Conservation (phyloP, 1,140 invertebrate species). For the Lepidurus apus region DNA sequence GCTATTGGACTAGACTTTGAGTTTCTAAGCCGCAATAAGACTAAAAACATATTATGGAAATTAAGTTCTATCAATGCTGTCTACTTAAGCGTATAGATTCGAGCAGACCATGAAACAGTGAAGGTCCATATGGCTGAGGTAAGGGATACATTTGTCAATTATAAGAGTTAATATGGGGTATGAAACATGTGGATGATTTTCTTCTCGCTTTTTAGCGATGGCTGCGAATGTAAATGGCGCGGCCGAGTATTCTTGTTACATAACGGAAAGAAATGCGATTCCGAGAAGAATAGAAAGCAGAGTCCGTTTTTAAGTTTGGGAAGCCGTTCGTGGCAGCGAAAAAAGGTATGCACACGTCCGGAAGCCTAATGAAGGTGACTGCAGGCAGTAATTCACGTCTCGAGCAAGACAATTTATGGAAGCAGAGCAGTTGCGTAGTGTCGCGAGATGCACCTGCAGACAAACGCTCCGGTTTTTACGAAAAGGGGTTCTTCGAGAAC, state of each 20-base stretch:
- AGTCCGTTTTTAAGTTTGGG: not conserved
- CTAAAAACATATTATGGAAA: no score
- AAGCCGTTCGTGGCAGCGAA: not conserved
- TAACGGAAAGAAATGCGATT: not conserved
- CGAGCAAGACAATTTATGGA: conserved; percentile 7
- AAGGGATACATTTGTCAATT: not conserved
- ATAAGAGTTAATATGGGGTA: not conserved
- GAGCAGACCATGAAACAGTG: no score
- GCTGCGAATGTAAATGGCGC: not conserved
- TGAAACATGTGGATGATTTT: no score
- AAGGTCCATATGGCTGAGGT: not conserved
- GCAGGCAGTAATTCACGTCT: conserved; percentile 13
- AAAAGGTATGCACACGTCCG: not conserved
- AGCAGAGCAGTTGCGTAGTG: not conserved
- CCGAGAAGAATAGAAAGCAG: not conserved
- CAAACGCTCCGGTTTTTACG: not conserved
- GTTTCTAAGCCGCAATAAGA: not conserved
- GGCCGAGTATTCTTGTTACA: not conserved
- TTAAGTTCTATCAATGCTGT: no score
- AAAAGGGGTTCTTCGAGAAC: no score
- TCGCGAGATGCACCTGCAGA: conserved; percentile 8
- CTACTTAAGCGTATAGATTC: no score
- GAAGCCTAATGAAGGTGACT: conserved; percentile 21
- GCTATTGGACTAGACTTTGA: not conserved
- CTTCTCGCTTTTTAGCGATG: not conserved